These are phyloP conservation scores for Melanotaenia duboulayi DNA, from an alignment of 2,113 vertebrate species.

Conservation along the genomic window DNA sequence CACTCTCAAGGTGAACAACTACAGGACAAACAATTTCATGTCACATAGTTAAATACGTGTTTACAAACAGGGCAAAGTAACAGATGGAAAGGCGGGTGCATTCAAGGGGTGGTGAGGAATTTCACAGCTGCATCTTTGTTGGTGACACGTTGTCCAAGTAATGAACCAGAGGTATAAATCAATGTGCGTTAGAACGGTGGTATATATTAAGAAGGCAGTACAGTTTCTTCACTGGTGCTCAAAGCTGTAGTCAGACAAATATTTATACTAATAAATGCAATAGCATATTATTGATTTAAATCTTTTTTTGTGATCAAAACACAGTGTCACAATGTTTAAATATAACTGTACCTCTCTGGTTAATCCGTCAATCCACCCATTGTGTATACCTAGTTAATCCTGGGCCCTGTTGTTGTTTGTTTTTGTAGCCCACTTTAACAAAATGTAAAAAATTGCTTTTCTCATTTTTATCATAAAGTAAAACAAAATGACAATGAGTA, in stretches of 20 bases:
- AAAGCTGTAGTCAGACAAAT: neutral
- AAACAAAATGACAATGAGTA: no score
- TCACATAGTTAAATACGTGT: neutral
- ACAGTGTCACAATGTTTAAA: neutral
- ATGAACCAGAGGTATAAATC: conserved; percentile 45
- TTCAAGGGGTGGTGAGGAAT: conserved; percentile 61
- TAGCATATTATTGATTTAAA: no score
- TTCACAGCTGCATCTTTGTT: conserved; percentile 30
- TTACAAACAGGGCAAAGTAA: conserved; percentile 19
- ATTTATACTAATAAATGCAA: neutral
- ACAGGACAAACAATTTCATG: neutral
- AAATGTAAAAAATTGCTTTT: no score
- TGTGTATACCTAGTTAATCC: no score
- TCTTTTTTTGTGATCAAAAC: neutral
- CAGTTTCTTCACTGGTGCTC: neutral
- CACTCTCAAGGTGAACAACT: neutral
- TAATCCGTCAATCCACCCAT: no score
- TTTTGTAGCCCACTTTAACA: no score
- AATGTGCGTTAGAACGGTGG: neutral
- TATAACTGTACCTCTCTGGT: no score
- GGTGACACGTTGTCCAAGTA: conserved; percentile 33
- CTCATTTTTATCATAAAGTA: no score
- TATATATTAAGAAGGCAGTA: conserved; percentile 33
- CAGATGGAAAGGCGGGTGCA: conserved; percentile 24
- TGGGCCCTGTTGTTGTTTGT: no score